These are phyloP conservation scores for Scalopus aquaticus DNA, from an alignment of 2,113 vertebrate genomes.

Conservation along the genomic window DNA sequence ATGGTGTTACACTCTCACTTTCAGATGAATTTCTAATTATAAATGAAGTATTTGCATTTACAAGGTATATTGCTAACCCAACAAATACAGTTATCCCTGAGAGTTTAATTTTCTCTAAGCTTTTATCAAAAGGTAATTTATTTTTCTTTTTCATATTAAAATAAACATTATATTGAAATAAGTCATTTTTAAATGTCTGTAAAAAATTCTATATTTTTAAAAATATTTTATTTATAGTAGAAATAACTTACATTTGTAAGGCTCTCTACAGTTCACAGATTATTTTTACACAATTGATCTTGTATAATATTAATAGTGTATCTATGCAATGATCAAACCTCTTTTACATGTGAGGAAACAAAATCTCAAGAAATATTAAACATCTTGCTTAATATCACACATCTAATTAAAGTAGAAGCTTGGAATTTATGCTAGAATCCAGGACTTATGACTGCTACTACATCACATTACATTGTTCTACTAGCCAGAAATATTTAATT, in stretches of 20 bases:
- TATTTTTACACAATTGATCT: not conserved
- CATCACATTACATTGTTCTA: not conserved
- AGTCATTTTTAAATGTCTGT: not conserved
- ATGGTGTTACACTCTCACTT: not conserved
- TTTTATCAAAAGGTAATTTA: not conserved
- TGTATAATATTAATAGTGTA: not conserved
- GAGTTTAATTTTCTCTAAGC: not conserved
- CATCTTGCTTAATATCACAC: not conserved
- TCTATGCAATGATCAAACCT: not conserved
- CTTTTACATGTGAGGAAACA: not conserved
- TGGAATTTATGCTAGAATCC: not conserved
- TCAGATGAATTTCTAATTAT: not conserved
- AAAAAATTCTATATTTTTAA: not conserved
- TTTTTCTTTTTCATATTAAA: not conserved
- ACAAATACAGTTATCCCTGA: not conserved
- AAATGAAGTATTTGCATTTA: not conserved
- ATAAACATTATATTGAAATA: not conserved
- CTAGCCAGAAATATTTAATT: not conserved
- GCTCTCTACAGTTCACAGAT: not conserved
- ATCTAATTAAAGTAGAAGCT: not conserved
- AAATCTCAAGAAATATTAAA: slow-evolving; percentile 13
- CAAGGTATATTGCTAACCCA: not conserved
- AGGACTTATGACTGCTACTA: not conserved
- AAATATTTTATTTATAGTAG: not conserved
- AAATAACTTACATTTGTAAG: not conserved